Percentiles rank a stretch among this genome's conserved stretches.
These are phyloP conservation scores for Bujurquina vittata DNA, from an alignment of 2,113 vertebrate genomes.

Conservation along the genomic window DNA sequence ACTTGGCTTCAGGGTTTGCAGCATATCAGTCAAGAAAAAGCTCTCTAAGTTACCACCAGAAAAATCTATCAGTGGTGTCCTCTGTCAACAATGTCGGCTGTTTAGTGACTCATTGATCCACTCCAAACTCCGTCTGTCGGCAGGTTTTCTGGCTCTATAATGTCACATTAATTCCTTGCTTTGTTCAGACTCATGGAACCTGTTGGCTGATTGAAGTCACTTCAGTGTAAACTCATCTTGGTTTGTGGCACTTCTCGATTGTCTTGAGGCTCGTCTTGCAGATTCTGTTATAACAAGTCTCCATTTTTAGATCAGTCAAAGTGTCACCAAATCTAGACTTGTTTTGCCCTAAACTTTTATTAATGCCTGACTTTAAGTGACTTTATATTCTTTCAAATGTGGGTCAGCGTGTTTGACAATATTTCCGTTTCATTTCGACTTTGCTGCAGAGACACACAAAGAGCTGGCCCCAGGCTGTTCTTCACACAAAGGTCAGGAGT, in stretches of 20 bases:
- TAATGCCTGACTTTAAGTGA: not conserved
- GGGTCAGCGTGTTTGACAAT: constrained; percentile 1
- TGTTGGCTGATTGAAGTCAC: not conserved
- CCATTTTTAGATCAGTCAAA: not conserved
- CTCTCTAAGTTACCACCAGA: not conserved
- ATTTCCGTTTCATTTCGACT: constrained; percentile 22
- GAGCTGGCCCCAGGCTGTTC: constrained; percentile 41
- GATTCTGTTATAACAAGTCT: not conserved
- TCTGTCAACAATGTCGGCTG: not conserved
- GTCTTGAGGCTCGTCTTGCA: not conserved
- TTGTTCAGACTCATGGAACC: no score
- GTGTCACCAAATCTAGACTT: not conserved
- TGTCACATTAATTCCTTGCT: not conserved
- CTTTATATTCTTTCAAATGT: constrained; percentile 9
- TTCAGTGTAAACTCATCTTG: not conserved
- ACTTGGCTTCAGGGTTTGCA: not conserved
- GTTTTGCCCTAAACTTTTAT: not conserved
- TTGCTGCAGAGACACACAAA: constrained; percentile 22
- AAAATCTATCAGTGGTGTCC: not conserved
- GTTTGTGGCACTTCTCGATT: not conserved
- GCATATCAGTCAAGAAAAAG: not conserved
- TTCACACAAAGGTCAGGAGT: constrained; percentile 40
- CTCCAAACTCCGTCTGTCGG: not conserved
- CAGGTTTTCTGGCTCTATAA: not conserved
- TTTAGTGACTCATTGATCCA: not conserved